Conservation (phyloP, 2,113 vertebrate species). For the Patagioenas fasciata region DNA sequence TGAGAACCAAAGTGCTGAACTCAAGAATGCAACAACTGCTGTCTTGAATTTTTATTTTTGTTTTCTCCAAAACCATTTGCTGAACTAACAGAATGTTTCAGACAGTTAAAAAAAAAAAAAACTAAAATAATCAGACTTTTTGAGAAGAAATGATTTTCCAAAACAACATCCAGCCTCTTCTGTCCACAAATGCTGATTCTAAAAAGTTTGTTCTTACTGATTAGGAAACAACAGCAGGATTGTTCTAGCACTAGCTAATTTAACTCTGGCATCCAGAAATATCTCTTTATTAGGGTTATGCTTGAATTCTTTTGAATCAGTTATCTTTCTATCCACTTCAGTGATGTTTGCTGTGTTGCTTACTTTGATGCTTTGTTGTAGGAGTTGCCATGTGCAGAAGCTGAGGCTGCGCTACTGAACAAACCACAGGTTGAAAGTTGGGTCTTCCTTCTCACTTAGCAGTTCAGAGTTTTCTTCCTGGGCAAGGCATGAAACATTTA, state of each 20-base stretch:
- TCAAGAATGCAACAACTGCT: background rate
- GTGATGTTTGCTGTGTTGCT: background rate
- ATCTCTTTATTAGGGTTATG: background rate
- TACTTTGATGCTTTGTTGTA: background rate
- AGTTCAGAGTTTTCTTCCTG: background rate
- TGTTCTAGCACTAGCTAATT: conserved; percentile 18
- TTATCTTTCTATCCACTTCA: background rate
- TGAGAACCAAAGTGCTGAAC: background rate
- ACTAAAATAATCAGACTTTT: background rate
- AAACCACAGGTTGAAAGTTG: background rate
- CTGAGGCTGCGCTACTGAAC: background rate
- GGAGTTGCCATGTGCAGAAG: background rate
- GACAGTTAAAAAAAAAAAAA: background rate
- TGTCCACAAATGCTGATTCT: background rate
- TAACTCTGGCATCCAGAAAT: conserved; percentile 15
- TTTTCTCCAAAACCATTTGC: conserved; percentile 33
- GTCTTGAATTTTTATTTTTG: conserved; percentile 6
- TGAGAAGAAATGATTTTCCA: background rate
- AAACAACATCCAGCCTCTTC: background rate
- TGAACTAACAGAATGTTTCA: conserved; percentile 17
- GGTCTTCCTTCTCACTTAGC: background rate
- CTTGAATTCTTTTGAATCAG: background rate
- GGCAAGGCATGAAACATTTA: background rate
- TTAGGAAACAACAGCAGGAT: background rate
- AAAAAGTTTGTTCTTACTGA: background rate